Percentiles rank a stretch among this genome's conserved stretches.
phyloP scores from a whole-genome alignment of 2,113 vertebrate species.

The Dicrurus megarhynchus region DNA sequence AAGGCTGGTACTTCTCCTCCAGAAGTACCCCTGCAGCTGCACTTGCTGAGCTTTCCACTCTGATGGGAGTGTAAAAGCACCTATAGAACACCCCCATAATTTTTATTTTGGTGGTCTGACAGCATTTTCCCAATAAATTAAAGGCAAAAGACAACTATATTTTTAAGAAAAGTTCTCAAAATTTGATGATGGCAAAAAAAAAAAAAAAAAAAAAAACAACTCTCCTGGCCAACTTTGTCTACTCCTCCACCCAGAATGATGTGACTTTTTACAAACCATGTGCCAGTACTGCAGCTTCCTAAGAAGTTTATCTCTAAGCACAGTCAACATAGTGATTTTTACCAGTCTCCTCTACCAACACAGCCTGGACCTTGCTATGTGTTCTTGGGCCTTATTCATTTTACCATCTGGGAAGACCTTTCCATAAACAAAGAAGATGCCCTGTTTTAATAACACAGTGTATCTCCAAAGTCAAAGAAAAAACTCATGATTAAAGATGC shows the following conservation, averaged over 20 bases:
- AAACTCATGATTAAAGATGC: not conserved
- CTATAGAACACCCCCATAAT: not conserved
- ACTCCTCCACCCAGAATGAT: not conserved
- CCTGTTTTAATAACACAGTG: not conserved
- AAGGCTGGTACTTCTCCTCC: not conserved
- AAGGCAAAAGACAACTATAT: not conserved
- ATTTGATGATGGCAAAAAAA: not conserved
- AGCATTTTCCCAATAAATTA: not conserved
- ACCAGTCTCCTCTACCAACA: not conserved
- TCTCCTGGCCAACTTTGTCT: not conserved
- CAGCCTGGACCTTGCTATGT: not conserved
- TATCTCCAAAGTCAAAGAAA: not conserved
- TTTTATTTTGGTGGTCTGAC: not conserved
- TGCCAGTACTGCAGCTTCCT: not conserved
- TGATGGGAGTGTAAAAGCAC: not conserved
- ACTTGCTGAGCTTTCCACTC: not conserved
- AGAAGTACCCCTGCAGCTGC: not conserved
- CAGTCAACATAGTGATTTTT: not conserved
- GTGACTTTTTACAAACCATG: not conserved
- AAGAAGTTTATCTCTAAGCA: not conserved
- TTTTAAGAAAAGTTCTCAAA: not conserved
- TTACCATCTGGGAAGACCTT: not conserved
- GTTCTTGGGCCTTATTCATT: not conserved
- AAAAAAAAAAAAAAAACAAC: too few relatives aligned
- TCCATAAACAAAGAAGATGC: not conserved